Base-by-base conservation (phyloP, 2,888 invertebrate genomes). In the Gandaritis pyraliata region DNA sequence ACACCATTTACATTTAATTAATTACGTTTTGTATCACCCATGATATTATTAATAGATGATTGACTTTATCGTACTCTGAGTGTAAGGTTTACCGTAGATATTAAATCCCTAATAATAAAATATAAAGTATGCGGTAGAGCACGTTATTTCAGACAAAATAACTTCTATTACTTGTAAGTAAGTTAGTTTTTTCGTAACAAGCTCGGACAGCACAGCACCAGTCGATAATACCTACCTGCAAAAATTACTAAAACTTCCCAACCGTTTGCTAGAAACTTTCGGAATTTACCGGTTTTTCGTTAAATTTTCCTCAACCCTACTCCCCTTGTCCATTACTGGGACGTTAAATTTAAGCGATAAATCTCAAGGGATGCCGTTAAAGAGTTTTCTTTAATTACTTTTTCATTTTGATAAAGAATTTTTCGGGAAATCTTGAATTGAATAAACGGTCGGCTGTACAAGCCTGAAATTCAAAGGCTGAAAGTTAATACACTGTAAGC, bases 371-470 rank as follows among this genome's bases (percentile, higher is more conserved):
- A 59, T 57, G 57, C 69, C 69, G 70, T 65, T 71, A 71, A 71
- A 71, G 70, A 71, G 70, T 71, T 71, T 68, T 67, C 70, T 69
- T 71, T 71, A 71, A 71, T 71, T 71, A 71, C 70, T 71, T 71
- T 70, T 71, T 71, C 67, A 69, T 69, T 69, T 62, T 53, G 70
- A 67, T 64, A 65, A 70, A 70, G 68, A 68, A 67, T 68, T 67
- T 71, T 67, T 63, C 43, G 59, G 52, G 43, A 53, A 53, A 46
- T 55, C 51, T 48, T 45, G 61, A 65, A 61, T 59, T 61, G 58
- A 69, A 67, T 68, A 68, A 67, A 64, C 63, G 46, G 16, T 16
- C 12, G 58, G 49, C 54, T 51, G 51, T 63, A 38, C 38, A 43
- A 16, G 43, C 43, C 15, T 16, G 41, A 16, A 8, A 33, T 33